phyloP scores from a whole-genome alignment of 2,888 invertebrate genomes.

The Morinoia aosen region DNA sequence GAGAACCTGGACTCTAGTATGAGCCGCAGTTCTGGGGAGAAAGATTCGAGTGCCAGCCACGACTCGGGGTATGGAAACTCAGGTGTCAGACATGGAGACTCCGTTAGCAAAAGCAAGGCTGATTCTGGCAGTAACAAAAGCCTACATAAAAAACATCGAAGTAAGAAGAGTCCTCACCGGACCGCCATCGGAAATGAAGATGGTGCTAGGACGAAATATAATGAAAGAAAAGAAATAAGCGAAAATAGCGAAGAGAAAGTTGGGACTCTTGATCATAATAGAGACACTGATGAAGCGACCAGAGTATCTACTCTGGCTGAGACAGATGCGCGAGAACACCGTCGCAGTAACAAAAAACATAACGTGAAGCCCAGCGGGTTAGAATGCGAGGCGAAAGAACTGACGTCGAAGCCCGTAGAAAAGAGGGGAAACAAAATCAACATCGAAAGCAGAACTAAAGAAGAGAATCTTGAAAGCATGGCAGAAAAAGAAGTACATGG shows the following conservation, averaged over 20 bases:
- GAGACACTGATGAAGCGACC: not conserved
- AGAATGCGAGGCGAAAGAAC: not conserved
- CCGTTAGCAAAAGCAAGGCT: not conserved
- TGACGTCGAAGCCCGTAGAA: not conserved
- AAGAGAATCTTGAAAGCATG: not conserved
- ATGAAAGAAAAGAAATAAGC: not conserved
- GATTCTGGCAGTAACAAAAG: not conserved
- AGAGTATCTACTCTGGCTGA: not conserved
- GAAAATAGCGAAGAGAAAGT: not conserved
- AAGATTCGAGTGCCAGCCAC: not conserved
- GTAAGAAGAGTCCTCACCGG: not conserved
- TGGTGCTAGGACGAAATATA: not conserved
- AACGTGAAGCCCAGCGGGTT: not conserved
- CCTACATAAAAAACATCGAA: not conserved
- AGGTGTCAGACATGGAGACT: not conserved
- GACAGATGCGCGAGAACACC: not conserved
- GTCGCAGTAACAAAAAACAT: not conserved
- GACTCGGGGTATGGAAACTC: not conserved
- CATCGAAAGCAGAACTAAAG: not conserved
- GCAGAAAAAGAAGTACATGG: not conserved
- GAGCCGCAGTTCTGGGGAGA: not conserved
- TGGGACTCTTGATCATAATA: not conserved
- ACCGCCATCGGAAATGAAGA: not conserved
- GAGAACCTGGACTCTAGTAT: not conserved
- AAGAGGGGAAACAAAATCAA: not conserved